phyloP scores from a whole-genome alignment of 2,113 vertebrate genomes.

The Machaerirhynchus nigripectus region DNA sequence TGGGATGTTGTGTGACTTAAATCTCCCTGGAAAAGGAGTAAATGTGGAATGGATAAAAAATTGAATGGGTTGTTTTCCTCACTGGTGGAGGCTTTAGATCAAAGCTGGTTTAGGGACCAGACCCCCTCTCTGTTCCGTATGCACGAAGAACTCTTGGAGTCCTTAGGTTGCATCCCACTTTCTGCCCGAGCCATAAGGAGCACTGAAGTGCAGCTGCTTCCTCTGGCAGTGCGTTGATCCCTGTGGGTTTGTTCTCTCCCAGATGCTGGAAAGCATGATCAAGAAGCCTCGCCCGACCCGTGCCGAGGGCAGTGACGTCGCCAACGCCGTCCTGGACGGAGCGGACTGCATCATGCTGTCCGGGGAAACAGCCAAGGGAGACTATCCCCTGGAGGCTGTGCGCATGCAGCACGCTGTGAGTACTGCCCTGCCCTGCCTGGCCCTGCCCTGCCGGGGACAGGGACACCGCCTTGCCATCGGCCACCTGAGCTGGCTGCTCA shows the following conservation, averaged over 20 bases:
- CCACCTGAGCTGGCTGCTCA: not conserved
- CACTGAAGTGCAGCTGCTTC: not conserved
- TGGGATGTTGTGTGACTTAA: not conserved
- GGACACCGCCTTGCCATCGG: not conserved
- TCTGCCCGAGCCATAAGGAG: not conserved
- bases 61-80: not conserved
- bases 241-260: not conserved
- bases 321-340: slow-evolving; percentile 93
- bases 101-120: not conserved
- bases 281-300: slow-evolving; percentile 96
- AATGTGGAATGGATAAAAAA: not conserved
- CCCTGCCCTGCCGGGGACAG: not conserved
- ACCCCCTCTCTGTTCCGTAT: not conserved
- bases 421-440: not conserved
- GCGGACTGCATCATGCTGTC: slow-evolving; percentile 99
- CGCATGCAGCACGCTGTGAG: slow-evolving; percentile 92
- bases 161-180: not conserved
- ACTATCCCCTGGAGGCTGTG: slow-evolving; percentile 94
- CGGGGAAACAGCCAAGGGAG: slow-evolving; percentile 95
- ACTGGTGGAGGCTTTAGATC: not conserved
- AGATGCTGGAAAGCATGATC: slow-evolving; percentile 99
- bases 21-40: not conserved
- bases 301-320: slow-evolving; percentile 93
- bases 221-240: not conserved
- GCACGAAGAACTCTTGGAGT: accelerated